A percentile compares a stretch with the other conserved stretches of the same genome.
Evolutionary conservation across 2,113 vertebrate genomes (phyloP).

Genomic region (Megaleporinus macrocephalus): DNA sequence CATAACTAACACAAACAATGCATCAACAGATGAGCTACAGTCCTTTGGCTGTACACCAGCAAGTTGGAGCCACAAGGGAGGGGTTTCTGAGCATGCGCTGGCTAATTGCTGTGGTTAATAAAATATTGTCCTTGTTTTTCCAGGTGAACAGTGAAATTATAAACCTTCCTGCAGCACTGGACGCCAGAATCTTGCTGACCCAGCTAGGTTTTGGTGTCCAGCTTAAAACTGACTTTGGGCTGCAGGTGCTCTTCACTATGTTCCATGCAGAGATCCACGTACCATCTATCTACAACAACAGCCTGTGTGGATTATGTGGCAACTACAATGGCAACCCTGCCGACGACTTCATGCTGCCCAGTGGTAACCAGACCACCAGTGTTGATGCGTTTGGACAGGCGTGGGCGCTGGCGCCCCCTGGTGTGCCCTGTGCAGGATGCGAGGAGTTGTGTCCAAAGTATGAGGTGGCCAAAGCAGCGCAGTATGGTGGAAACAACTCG

Average conservation of each 20-base stretch:
- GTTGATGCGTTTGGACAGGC: slow-evolving; percentile 63
- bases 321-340: slow-evolving; percentile 67
- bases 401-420: slow-evolving; percentile 66
- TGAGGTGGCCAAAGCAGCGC: slow-evolving; percentile 23
- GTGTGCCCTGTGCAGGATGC: slow-evolving; percentile 55
- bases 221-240: slow-evolving; percentile 68
- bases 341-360: slow-evolving; percentile 72
- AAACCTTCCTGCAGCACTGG: slow-evolving; percentile 66
- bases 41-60: too few relatives aligned
- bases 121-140: background rate
- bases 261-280: slow-evolving; percentile 65
- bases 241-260: slow-evolving; percentile 72
- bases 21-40: too few relatives aligned
- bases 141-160: slow-evolving; percentile 70
- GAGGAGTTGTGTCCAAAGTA: slow-evolving; percentile 58
- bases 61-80: too few relatives aligned
- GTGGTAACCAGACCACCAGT: background rate
- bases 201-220: slow-evolving; percentile 68
- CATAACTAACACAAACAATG: too few relatives aligned
- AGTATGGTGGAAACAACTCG: slow-evolving; percentile 36
- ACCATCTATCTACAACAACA: slow-evolving; percentile 66
- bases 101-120: too few relatives aligned
- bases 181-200: slow-evolving; percentile 61
- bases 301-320: slow-evolving; percentile 74
- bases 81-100: background rate